phyloP scores from a whole-genome alignment of 2,888 invertebrate species.

The Drosophila mettleri region DNA sequence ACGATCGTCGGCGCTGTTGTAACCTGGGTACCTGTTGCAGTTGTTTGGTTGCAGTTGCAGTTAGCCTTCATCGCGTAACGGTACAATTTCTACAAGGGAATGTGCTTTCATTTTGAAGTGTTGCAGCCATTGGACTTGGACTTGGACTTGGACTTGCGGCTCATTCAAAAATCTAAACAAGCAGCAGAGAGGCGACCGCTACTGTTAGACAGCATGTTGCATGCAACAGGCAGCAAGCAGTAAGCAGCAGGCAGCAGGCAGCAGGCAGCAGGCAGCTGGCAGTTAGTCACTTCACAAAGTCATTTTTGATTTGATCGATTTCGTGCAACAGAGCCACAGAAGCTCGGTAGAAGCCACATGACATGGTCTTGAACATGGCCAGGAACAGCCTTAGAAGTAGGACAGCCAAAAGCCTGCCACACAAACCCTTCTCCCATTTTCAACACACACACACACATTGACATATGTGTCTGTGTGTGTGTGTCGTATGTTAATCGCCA shows the following conservation, averaged over 20 bases:
- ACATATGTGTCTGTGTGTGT: conserved; percentile 27
- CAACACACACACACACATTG: conserved; percentile 4
- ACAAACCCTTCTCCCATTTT: conserved; percentile 69
- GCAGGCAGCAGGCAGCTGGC: conserved; percentile 72
- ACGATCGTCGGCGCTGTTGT: conserved; percentile 49
- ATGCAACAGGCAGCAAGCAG: conserved; percentile 50
- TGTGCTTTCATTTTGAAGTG: conserved; percentile 81
- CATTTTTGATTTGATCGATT: conserved; percentile 83
- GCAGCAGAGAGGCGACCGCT: conserved; percentile 63
- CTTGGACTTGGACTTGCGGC: conserved; percentile 50
- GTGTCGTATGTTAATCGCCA: conserved; percentile 70
- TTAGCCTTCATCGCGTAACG: conserved; percentile 66
- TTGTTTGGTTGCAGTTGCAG: conserved; percentile 45
- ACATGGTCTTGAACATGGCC: conserved; percentile 73
- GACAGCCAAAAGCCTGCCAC: conserved; percentile 52
- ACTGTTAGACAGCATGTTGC: conserved; percentile 74
- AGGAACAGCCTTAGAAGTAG: conserved; percentile 64
- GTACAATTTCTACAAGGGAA: conserved; percentile 80
- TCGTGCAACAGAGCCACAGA: conserved; percentile 66
- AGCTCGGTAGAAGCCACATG: conserved; percentile 53
- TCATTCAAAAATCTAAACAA: conserved; percentile 63
- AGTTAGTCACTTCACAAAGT: conserved; percentile 80
- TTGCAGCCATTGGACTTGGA: conserved; percentile 64
- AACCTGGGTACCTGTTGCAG: conserved; percentile 40
- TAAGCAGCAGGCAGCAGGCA: conserved; percentile 50